Conservation (phyloP, 2,888 invertebrate genomes). For the Syrphus vitripennis region DNA sequence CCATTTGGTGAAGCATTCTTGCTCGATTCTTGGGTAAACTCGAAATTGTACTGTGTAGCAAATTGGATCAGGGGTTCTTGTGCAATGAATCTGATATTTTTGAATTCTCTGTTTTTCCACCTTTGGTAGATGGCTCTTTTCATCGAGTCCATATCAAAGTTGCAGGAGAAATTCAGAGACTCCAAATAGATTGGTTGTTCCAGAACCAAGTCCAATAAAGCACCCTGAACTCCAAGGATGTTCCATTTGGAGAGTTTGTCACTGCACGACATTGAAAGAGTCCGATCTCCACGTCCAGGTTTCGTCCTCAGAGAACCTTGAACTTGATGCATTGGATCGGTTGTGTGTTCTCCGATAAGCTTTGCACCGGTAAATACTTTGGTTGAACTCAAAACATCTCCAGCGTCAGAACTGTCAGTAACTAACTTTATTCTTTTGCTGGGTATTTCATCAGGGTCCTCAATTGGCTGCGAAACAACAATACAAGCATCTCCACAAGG, state of each 20-base stretch:
- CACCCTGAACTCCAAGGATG: conserved; percentile 92
- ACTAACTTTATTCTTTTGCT: conserved; percentile 71
- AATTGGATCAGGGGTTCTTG: conserved; percentile 75
- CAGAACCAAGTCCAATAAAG: conserved; percentile 87
- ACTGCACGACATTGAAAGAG: conserved; percentile 95
- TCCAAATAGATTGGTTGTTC: conserved; percentile 86
- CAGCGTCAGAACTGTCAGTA: conserved; percentile 16
- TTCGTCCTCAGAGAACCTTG: conserved; percentile 90
- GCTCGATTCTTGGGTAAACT: conserved; percentile 78
- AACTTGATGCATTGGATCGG: conserved; percentile 84
- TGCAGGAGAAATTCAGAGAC: conserved; percentile 87
- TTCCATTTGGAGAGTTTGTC: conserved; percentile 97
- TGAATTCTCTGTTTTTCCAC: conserved; percentile 72
- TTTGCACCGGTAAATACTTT: conserved; percentile 91
- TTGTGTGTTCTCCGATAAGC: conserved; percentile 84
- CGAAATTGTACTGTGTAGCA: conserved; percentile 77
- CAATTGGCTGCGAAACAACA: conserved; percentile 82
- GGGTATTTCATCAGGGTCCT: conserved; percentile 54
- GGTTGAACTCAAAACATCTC: conserved; percentile 22
- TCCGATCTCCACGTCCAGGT: conserved; percentile 94
- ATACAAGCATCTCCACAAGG: conserved; percentile 98
- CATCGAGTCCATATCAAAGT: conserved; percentile 84
- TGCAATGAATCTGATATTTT: conserved; percentile 70
- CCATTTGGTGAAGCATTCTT: conserved; percentile 84
- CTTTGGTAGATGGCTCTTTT: conserved; percentile 82